Percentiles rank a stretch among this genome's conserved stretches.
Evolutionary conservation across 2,113 vertebrate species (phyloP).

Genomic region (Nesoenas mayeri): DNA sequence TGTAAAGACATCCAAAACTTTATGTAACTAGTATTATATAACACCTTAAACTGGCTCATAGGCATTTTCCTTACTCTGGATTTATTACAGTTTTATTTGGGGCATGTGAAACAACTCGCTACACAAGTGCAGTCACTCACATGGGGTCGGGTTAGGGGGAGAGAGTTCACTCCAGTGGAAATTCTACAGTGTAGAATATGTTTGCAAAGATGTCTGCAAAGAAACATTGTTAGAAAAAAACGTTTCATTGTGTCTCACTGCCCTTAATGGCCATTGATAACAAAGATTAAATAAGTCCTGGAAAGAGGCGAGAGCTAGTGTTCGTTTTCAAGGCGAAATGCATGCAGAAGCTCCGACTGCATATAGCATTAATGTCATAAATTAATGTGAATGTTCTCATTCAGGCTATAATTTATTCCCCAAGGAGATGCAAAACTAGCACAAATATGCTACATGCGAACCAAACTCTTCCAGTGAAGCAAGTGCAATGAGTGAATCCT

Average conservation of each 20-base stretch:
- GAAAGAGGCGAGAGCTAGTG: neutral
- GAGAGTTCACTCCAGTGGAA: neutral
- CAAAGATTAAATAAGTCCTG: neutral
- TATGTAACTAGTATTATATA: constrained; percentile 43
- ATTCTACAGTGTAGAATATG: neutral
- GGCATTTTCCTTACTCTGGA: constrained; percentile 21
- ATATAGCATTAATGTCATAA: neutral
- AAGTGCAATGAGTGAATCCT: constrained; percentile 2
- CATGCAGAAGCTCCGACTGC: neutral
- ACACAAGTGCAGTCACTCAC: neutral
- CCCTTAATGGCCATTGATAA: neutral
- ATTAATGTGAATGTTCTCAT: constrained; percentile 58
- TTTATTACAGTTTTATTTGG: constrained; percentile 27
- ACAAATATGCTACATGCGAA: constrained; percentile 23
- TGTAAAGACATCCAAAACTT: constrained; percentile 31
- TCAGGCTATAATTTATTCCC: constrained; percentile 54
- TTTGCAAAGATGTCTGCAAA: neutral
- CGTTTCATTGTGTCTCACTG: neutral
- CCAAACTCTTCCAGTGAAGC: neutral
- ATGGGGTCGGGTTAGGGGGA: neutral
- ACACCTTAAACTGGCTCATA: neutral
- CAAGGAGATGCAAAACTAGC: constrained; percentile 38
- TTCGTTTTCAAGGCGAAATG: neutral
- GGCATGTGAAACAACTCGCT: neutral
- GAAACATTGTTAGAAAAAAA: neutral